Evolutionary conservation across 2,888 invertebrate species (phyloP).

Genomic region (Macrophya alboannulata): DNA sequence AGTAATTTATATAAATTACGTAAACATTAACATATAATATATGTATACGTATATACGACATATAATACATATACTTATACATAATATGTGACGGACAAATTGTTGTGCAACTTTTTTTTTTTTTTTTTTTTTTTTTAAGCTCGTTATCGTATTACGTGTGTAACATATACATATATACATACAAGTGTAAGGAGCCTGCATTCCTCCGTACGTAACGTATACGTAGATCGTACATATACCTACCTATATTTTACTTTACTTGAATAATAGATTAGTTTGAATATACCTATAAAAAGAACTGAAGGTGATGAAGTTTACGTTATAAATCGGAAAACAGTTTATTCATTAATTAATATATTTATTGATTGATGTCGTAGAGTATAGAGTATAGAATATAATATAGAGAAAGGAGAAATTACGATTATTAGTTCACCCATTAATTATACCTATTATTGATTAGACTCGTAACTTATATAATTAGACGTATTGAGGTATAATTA

Average conservation of each 20-base stretch:
- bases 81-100: not conserved
- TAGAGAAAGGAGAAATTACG: not conserved
- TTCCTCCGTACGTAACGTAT: constrained; percentile 18
- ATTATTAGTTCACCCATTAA: not conserved
- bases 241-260: not conserved
- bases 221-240: not conserved
- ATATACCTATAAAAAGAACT: not conserved
- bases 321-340: not conserved
- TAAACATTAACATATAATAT: not conserved
- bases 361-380: not conserved
- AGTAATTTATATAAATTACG: not conserved
- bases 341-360: not conserved
- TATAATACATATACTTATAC: not conserved
- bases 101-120: constrained; percentile 25
- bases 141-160: constrained; percentile 28
- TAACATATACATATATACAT: not conserved
- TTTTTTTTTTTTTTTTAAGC: constrained; percentile 14
- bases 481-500: not conserved
- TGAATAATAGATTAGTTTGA: not conserved
- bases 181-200: constrained; percentile 23
- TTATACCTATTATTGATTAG: not conserved
- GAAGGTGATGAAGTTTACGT: not conserved
- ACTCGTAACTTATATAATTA: constrained; percentile 10
- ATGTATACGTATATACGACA: not conserved
- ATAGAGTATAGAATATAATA: constrained; percentile 15